Percentiles rank a stretch among this genome's conserved stretches.
Evolutionary conservation across 2,113 vertebrate species (phyloP).

Genomic region (Oceanites oceanicus): DNA sequence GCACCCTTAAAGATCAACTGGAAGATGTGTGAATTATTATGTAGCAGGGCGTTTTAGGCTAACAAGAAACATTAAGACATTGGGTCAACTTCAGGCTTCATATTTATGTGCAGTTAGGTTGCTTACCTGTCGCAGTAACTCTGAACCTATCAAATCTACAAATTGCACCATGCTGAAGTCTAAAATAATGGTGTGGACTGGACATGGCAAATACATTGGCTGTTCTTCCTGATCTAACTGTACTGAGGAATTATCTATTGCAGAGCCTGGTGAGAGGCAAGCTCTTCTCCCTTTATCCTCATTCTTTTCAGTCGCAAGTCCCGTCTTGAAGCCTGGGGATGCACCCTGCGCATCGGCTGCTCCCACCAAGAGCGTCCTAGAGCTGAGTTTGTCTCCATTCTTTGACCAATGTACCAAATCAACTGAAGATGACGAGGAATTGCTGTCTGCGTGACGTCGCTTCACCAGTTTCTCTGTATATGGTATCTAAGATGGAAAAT

Average conservation of each 20-base stretch:
- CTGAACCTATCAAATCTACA: constrained; percentile 44
- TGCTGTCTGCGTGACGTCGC: background rate
- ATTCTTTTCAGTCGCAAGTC: background rate
- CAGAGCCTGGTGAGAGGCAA: background rate
- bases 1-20: background rate
- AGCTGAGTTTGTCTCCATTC: background rate
- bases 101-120: background rate
- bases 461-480: constrained; percentile 17
- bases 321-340: background rate
- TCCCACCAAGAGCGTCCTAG: background rate
- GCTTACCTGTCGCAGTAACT: constrained; percentile 51
- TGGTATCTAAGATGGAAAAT: background rate
- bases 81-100: background rate
- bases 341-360: background rate
- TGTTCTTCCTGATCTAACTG: background rate
- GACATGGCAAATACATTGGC: background rate
- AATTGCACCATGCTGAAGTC: constrained; percentile 71
- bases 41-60: background rate
- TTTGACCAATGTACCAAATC: constrained; percentile 49
- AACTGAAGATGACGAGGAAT: background rate
- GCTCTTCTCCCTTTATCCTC: background rate
- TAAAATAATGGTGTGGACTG: constrained; percentile 64
- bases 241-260: background rate
- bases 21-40: background rate
- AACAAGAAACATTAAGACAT: background rate